Evolutionary conservation across 2,797 vertebrate genomes (phyloP).

Genomic region (Falco concolor): DNA sequence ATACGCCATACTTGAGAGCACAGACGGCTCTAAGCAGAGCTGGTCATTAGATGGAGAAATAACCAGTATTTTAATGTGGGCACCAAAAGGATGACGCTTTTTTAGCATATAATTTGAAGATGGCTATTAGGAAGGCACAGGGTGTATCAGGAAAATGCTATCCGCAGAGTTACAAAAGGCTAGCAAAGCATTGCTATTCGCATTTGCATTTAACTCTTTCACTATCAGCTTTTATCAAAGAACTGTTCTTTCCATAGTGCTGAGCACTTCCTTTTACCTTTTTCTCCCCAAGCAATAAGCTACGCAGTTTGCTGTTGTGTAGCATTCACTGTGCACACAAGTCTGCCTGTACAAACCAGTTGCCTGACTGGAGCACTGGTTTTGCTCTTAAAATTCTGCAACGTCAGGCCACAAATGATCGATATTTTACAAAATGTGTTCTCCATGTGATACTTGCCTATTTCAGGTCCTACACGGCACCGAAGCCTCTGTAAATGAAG

Average conservation of each 20-base stretch:
- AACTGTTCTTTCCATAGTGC: background rate
- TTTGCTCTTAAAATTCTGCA: background rate
- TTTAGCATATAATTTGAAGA: background rate
- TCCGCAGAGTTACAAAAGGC: background rate
- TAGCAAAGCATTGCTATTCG: background rate
- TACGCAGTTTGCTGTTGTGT: background rate
- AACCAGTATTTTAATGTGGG: background rate
- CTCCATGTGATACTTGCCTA: background rate
- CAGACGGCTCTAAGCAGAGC: rapidly evolving
- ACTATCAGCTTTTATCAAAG: background rate
- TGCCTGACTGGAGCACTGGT: background rate
- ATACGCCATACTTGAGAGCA: background rate
- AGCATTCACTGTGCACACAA: background rate
- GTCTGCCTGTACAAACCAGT: background rate
- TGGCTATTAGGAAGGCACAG: background rate
- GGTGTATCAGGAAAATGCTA: background rate
- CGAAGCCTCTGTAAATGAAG: background rate
- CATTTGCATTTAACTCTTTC: background rate
- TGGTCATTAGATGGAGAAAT: background rate
- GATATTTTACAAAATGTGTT: rapidly evolving
- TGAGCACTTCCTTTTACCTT: background rate
- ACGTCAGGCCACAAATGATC: background rate
- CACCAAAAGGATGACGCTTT: background rate
- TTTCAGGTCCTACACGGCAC: background rate
- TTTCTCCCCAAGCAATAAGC: background rate